Percentiles rank a stretch among this genome's conserved stretches.
These are phyloP conservation scores for Nesoenas mayeri DNA, from an alignment of 2,113 vertebrate genomes.

Conservation along the genomic window DNA sequence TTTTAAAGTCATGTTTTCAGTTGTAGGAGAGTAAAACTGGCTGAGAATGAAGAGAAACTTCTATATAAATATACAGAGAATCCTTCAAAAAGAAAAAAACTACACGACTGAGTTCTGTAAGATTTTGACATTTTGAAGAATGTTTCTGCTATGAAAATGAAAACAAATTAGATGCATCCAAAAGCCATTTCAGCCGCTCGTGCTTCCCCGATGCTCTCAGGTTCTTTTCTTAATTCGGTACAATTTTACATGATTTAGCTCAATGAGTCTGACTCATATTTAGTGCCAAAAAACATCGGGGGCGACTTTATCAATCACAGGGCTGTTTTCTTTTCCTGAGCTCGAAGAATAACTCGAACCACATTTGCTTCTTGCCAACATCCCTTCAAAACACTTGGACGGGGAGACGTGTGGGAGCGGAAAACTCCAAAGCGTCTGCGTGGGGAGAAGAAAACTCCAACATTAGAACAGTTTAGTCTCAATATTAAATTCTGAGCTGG, in stretches of 20 bases:
- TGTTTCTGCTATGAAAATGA: background rate
- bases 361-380: background rate
- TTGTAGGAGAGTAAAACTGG: background rate
- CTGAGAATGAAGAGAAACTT: background rate
- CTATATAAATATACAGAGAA: background rate
- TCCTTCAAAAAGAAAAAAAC: background rate
- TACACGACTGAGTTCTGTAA: background rate
- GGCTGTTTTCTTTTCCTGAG: background rate
- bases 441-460: background rate
- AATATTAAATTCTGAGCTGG: background rate
- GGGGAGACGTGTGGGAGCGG: background rate
- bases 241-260: background rate
- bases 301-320: background rate
- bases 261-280: background rate
- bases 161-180: background rate
- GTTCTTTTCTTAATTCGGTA: background rate
- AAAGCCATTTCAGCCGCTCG: background rate
- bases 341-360: background rate
- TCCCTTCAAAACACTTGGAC: background rate
- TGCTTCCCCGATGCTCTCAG: rapidly evolving
- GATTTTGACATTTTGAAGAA: background rate
- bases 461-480: background rate
- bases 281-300: background rate
- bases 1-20: background rate
- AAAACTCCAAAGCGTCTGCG: rapidly evolving